A percentile compares a stretch with the other conserved stretches of the same genome.
These are phyloP conservation scores for Clupea harengus DNA, from an alignment of 2,113 vertebrate species.

Conservation along the genomic window DNA sequence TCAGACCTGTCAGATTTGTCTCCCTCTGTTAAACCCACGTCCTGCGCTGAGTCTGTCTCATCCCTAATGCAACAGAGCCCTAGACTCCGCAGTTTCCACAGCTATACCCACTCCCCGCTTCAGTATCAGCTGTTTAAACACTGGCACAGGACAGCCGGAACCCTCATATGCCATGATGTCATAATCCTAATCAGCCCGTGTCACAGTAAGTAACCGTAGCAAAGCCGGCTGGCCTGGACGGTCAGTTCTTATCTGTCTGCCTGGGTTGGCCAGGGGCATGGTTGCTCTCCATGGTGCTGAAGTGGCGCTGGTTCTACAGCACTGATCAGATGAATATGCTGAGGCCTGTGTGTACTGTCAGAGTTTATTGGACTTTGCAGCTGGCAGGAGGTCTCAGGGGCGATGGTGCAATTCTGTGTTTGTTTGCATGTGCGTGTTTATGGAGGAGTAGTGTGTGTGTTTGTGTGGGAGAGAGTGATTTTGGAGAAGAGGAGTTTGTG, in stretches of 20 bases:
- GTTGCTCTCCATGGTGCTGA: slow-evolving; percentile 5
- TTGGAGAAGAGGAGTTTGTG: too few species aligned
- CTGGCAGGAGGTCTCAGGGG: not conserved
- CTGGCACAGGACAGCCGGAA: not conserved
- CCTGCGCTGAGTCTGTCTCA: not conserved
- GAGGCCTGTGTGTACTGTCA: not conserved
- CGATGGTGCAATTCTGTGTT: too few species aligned
- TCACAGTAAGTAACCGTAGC: not conserved
- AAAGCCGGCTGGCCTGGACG: not conserved
- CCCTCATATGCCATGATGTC: not conserved
- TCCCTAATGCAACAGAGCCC: too few species aligned
- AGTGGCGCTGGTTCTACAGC: not conserved
- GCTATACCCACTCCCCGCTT: not conserved
- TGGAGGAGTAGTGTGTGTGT: too few species aligned
- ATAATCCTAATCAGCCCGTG: not conserved
- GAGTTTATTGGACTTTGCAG: not conserved
- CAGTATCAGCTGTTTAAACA: not conserved
- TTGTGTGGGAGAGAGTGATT: too few species aligned
- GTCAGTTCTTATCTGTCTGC: slow-evolving; percentile 4
- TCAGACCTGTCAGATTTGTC: too few species aligned
- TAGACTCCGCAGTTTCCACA: not conserved
- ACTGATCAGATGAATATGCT: not conserved
- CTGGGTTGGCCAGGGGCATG: not conserved
- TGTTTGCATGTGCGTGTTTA: too few species aligned
- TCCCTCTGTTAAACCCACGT: not conserved